Base-by-base conservation (phyloP, 2,797 vertebrate genomes). In the Erethizon dorsatum region DNA sequence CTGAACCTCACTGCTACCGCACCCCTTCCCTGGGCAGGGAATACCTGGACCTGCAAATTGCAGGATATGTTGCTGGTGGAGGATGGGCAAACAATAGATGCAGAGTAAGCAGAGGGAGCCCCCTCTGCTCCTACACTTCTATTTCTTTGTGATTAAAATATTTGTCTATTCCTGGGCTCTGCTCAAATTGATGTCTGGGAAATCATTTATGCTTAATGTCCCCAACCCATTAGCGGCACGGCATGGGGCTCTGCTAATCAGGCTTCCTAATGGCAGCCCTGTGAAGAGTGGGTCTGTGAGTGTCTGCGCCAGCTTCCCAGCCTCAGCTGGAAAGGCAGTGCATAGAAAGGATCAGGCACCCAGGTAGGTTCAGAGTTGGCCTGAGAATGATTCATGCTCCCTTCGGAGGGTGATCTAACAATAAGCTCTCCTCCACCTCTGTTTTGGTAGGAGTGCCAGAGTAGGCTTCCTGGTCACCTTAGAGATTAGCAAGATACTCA, bases 241-340 rank as follows among this genome's bases (percentile, higher is more conserved):
- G 93, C 94, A 96, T 96, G 95, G 94, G 95, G 88, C 77, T 95
- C 69, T 88, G 47, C 79, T 97, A 97, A 98, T 97, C 94, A 98
- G 96, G 71, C 61, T 96, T 65, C 85, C 96, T 97, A 95, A 95
- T 87, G 93, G 91, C 93, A 95, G 82, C 2, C 0, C 96, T 28
- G 37, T 78, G 83, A 95, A 91, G 61, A 97, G 80, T 69, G 31
- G 89, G 77, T 26, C 50, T 56, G 79, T 96, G 63, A 71, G 69
- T 50, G 20, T 88, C 79, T 86, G 31, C 8, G 87, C 79, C 63
- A 26, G 90, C 82, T 90, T 96, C 84, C 61, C 50, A 94, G 91
- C 71, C 84, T 93, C 95, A 59, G 96, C 91, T 96, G 78, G 93
- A 96, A 65, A 97, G 86, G 73, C 92, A 86, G 63, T 24, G 75